A percentile compares a stretch with the other conserved stretches of the same genome.
Conservation (phyloP, 1,140 invertebrate species). For the Lepidotrigona ventralis region DNA sequence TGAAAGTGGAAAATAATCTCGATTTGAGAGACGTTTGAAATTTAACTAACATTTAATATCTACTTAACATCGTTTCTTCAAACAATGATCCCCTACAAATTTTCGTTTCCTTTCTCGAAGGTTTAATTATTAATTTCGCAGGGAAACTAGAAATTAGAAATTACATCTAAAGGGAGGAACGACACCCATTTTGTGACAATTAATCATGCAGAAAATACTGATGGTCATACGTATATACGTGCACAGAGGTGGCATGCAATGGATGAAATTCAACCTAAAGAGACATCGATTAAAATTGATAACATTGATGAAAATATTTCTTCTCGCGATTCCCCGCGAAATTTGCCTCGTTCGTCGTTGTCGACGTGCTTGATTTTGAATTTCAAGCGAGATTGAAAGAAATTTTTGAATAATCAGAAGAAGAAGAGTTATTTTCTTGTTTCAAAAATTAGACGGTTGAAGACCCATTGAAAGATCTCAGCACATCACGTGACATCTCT, state of each 20-base stretch:
- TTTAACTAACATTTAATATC: not conserved
- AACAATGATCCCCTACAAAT: no score
- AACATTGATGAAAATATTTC: not conserved
- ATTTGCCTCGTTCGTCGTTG: no score
- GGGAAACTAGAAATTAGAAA: not conserved
- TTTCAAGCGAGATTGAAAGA: no score
- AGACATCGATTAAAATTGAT: not conserved
- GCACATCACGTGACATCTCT: no score
- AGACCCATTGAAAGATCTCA: no score
- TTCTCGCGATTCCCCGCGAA: no score
- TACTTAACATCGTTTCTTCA: not conserved
- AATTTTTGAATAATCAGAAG: no score
- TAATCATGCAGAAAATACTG: not conserved
- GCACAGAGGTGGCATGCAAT: not conserved
- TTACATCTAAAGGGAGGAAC: not conserved
- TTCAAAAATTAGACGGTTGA: no score
- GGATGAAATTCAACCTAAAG: not conserved
- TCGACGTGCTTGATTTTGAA: no score
- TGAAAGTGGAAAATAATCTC: not conserved
- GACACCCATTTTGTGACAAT: not conserved
- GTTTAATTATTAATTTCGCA: not conserved
- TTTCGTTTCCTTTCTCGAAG: not conserved
- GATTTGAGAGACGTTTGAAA: not conserved
- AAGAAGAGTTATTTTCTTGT: no score
- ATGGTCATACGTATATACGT: not conserved